phyloP scores from a whole-genome alignment of 2,113 vertebrate genomes.

The Phoxinus phoxinus region DNA sequence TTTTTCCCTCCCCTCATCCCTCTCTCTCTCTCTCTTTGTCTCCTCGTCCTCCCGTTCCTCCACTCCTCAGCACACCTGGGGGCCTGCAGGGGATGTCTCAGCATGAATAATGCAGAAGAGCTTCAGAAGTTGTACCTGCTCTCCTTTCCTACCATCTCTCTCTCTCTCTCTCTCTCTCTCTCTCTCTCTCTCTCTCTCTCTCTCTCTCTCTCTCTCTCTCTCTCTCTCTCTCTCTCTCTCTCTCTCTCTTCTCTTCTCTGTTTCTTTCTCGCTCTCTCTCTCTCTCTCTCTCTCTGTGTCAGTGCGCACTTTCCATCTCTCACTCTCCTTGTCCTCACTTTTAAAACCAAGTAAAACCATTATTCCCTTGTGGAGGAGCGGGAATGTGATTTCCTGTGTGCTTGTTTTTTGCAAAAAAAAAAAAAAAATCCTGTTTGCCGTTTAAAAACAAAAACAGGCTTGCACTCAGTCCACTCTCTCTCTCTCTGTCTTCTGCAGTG shows the following conservation, averaged over 20 bases:
- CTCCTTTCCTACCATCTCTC: constrained; percentile 40
- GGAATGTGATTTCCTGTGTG: constrained; percentile 50
- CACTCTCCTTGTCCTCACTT: constrained; percentile 34
- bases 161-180: constrained; percentile 33
- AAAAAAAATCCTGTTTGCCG: constrained; percentile 35
- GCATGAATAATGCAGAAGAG: constrained; percentile 61
- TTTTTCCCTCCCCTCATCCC: constrained; percentile 16
- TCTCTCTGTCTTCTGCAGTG: constrained; percentile 73
- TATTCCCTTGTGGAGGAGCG: constrained; percentile 47
- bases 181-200: not conserved
- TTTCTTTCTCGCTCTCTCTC: not conserved
- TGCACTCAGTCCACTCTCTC: constrained; percentile 18
- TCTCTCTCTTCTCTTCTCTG: not conserved
- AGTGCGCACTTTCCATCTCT: constrained; percentile 41
- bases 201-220: not conserved
- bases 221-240: not conserved
- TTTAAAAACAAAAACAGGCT: constrained; percentile 32
- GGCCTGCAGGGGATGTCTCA: constrained; percentile 54
- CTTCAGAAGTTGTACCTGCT: constrained; percentile 50
- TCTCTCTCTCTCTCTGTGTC: not conserved
- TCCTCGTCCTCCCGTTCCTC: constrained; percentile 35
- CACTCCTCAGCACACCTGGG: constrained; percentile 57
- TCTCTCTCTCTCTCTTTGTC: constrained; percentile 43
- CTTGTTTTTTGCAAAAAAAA: constrained; percentile 17
- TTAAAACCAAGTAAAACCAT: constrained; percentile 44